phyloP scores from a whole-genome alignment of 1,140 invertebrate genomes.

The honey bee (Apis mellifera) region DNA sequence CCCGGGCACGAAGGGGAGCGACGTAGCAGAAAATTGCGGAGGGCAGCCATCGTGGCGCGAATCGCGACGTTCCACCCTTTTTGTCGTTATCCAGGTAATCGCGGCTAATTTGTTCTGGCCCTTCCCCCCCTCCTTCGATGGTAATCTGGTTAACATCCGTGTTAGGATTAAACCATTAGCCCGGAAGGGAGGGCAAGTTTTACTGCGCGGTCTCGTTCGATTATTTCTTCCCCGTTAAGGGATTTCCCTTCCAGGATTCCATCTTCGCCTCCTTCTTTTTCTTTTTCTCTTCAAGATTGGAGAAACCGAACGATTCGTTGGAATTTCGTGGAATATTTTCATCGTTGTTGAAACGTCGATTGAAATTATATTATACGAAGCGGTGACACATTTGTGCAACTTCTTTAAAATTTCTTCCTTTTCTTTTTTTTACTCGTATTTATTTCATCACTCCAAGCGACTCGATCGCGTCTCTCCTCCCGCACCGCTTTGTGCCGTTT shows the following conservation, averaged over 20 bases:
- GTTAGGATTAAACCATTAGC: constrained; percentile 76
- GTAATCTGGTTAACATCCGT: constrained; percentile 77
- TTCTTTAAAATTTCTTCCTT: too few relatives aligned
- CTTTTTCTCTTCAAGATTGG: neutral
- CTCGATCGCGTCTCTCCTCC: constrained; percentile 20
- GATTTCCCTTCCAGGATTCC: neutral
- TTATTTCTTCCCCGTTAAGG: constrained; percentile 55
- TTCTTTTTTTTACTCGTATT: neutral
- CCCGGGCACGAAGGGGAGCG: constrained; percentile 21
- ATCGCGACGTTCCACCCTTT: constrained; percentile 61
- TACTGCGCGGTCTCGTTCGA: constrained; percentile 47
- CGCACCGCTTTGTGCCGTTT: neutral
- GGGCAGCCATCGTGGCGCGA: constrained; percentile 41
- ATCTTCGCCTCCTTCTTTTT: neutral
- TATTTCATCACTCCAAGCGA: constrained; percentile 50
- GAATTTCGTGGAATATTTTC: neutral
- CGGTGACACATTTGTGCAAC: too few relatives aligned
- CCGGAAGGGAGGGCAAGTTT: constrained; percentile 32
- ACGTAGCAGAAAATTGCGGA: constrained; percentile 59
- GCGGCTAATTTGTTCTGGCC: constrained; percentile 74
- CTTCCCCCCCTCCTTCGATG: constrained; percentile 35
- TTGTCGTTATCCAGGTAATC: constrained; percentile 70
- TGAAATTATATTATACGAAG: too few relatives aligned
- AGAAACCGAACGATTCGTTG: too few relatives aligned
- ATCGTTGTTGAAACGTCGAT: too few relatives aligned